Evolutionary conservation across 2,113 vertebrate genomes (phyloP).

Genomic region (Gymnogyps californianus): DNA sequence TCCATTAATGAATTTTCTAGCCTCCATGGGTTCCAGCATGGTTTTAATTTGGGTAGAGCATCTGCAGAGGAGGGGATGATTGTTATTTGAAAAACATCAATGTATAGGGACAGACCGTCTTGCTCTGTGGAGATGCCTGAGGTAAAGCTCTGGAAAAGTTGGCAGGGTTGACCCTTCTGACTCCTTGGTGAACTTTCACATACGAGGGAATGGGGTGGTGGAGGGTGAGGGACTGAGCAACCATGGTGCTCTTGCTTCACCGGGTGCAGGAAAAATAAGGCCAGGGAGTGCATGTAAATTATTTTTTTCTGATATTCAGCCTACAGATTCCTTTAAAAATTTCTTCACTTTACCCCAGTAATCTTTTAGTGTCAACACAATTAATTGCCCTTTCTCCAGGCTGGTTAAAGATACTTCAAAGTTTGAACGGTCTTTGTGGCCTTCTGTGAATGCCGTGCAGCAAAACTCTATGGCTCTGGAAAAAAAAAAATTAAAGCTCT

Average conservation of each 20-base stretch:
- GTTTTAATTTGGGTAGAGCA: conserved; percentile 61
- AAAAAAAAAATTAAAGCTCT: not conserved
- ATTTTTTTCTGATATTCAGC: not conserved
- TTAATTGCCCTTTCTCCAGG: not conserved
- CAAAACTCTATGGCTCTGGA: not conserved
- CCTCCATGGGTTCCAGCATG: conserved; percentile 3
- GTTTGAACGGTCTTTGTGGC: not conserved
- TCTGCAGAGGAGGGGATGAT: conserved; percentile 26
- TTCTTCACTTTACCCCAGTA: not conserved
- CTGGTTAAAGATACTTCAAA: not conserved
- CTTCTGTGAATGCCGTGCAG: not conserved
- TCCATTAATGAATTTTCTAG: conserved; percentile 59
- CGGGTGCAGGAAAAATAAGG: not conserved
- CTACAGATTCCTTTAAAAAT: not conserved
- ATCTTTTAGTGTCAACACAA: not conserved
- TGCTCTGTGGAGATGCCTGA: not conserved
- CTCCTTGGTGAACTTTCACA: not conserved
- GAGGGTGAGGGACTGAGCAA: not conserved
- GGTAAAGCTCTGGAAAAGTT: not conserved
- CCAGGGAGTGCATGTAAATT: not conserved
- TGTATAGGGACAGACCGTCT: not conserved
- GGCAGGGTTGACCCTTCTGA: not conserved
- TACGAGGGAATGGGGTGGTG: not conserved
- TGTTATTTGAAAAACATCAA: not conserved
- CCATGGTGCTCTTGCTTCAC: not conserved